Conservation (phyloP, 2,113 vertebrate species). For the Ranitomeya variabilis region DNA sequence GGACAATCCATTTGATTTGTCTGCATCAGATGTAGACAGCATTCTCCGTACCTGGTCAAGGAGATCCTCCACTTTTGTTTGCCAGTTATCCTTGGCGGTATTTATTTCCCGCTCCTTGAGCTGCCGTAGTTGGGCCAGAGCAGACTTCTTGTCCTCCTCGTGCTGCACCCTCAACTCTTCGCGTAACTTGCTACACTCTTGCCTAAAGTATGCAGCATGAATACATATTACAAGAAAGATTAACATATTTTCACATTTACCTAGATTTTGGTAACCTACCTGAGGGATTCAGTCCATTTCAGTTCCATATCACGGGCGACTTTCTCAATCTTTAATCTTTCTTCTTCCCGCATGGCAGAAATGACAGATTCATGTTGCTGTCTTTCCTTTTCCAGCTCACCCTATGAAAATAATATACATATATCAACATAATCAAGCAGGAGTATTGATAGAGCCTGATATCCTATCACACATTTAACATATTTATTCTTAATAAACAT, state of each 20-base stretch:
- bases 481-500: neutral
- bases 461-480: neutral
- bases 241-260: neutral
- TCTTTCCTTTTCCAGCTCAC: slow-evolving; percentile 88
- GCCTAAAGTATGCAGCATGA: slow-evolving; percentile 71
- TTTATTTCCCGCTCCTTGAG: slow-evolving; percentile 90
- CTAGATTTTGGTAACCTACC: slow-evolving; percentile 67
- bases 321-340: slow-evolving; percentile 89
- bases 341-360: slow-evolving; percentile 87
- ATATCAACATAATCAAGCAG: neutral
- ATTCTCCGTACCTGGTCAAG: slow-evolving; percentile 86
- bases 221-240: neutral
- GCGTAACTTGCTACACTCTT: slow-evolving; percentile 93
- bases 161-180: slow-evolving; percentile 92
- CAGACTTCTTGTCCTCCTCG: slow-evolving; percentile 87
- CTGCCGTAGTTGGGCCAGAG: slow-evolving; percentile 86
- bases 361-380: slow-evolving; percentile 87
- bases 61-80: slow-evolving; percentile 98
- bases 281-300: slow-evolving; percentile 96
- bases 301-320: slow-evolving; percentile 93
- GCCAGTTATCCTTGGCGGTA: slow-evolving; percentile 90
- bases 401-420: slow-evolving; percentile 70
- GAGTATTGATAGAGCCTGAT: neutral
- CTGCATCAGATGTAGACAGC: neutral
- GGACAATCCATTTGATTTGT: neutral